A percentile compares a stretch with the other conserved stretches of the same genome.
Conservation (phyloP, 2,888 invertebrate species). For the Ormyrus labotus region DNA sequence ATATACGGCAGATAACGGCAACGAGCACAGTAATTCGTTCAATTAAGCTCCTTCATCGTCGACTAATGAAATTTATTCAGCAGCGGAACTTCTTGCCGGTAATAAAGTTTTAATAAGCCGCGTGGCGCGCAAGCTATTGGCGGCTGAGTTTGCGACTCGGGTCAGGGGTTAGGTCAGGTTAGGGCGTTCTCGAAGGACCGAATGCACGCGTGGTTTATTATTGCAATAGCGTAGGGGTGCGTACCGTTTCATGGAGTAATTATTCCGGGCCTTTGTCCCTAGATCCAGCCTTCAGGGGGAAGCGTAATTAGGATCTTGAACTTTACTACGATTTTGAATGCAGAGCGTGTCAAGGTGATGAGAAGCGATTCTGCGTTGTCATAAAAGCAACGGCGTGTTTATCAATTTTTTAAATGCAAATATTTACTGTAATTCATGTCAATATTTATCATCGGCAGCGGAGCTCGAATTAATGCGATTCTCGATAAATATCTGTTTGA, state of each 20-base stretch:
- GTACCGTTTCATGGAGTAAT: constrained; percentile 27
- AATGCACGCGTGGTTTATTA: not conserved
- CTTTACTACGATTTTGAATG: too few relatives aligned
- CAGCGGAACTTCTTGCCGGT: constrained; percentile 10
- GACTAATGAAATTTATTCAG: constrained; percentile 42
- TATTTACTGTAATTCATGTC: too few relatives aligned
- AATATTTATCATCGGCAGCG: too few relatives aligned
- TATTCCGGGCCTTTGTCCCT: not conserved
- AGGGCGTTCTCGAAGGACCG: not conserved
- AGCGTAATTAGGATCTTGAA: not conserved
- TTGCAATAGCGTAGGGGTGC: not conserved
- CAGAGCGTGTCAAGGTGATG: too few relatives aligned
- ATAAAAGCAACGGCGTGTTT: too few relatives aligned
- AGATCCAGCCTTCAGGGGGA: not conserved
- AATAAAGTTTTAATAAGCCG: constrained; percentile 39
- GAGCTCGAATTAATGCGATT: too few relatives aligned
- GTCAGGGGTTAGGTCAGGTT: too few relatives aligned
- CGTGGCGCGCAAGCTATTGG: too few relatives aligned
- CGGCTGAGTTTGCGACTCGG: too few relatives aligned
- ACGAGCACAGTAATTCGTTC: constrained; percentile 20
- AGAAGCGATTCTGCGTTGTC: too few relatives aligned
- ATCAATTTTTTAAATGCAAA: too few relatives aligned
- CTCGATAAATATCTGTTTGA: too few relatives aligned
- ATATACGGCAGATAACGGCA: not conserved
- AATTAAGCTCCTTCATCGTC: constrained; percentile 22